phyloP scores from a whole-genome alignment of 2,113 vertebrate species.

The Gambusia holbrooki region DNA sequence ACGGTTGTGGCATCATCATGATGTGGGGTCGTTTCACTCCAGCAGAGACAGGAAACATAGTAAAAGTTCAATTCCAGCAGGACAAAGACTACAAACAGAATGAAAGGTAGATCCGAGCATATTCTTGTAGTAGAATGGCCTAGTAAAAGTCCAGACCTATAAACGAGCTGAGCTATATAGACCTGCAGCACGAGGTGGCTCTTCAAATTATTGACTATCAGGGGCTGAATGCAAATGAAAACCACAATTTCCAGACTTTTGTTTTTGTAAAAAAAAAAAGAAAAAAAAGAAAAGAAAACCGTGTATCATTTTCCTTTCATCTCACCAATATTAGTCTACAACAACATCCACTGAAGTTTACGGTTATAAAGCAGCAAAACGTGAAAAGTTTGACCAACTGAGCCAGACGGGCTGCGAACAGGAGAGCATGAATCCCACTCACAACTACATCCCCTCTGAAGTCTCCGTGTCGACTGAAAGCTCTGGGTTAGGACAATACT shows the following conservation, averaged over 20 bases:
- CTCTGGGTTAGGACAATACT: slow-evolving; percentile 77
- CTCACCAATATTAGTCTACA: background rate
- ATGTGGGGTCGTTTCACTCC: background rate
- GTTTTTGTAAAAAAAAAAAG: background rate
- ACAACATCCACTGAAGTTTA: background rate
- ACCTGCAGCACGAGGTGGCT: background rate
- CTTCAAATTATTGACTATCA: background rate
- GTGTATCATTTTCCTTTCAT: background rate
- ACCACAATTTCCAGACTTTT: background rate
- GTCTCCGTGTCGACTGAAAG: slow-evolving; percentile 68
- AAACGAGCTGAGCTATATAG: background rate
- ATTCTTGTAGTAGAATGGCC: background rate
- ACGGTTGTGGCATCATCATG: background rate
- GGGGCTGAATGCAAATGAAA: background rate
- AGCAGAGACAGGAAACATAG: background rate
- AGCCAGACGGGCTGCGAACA: slow-evolving; percentile 55
- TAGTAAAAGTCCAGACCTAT: background rate
- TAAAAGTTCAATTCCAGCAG: background rate
- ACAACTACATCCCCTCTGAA: slow-evolving; percentile 56
- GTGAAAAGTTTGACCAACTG: slow-evolving; percentile 25
- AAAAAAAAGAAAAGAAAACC: background rate
- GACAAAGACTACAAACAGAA: background rate
- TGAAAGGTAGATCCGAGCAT: background rate
- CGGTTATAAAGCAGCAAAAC: background rate
- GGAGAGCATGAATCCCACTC: slow-evolving; percentile 48